Evolutionary conservation across 1,140 invertebrate species (phyloP), one percentile per base, ranked within the genome.

Genomic region (Formica selysi): DNA sequence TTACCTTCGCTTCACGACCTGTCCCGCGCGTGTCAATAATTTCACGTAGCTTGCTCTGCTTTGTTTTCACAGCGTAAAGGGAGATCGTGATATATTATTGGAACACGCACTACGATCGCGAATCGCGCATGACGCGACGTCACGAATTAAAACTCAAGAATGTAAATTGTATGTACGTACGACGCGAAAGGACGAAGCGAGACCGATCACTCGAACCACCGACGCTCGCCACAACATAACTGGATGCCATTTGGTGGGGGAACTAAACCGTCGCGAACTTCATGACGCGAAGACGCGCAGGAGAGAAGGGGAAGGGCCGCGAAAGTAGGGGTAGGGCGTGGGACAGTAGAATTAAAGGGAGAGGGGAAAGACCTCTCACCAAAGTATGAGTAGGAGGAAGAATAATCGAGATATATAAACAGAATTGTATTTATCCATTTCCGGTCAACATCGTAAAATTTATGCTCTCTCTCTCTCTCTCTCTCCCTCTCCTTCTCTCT

Each of bases 201-300:
- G 6, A 84, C 76, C 65, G 85, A 76, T 79, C 57, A 67, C 38
- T 68, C 26, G 38, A 67, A 48, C 90, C 32, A 80, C 32, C 93
- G 91, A 91, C 89, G 93, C 93, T 94, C 93, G 91, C 91, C 93
- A 92, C 92, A 94, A 95, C 94, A 94, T 95, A 95, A 95, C 94
- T 95, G 93, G 92, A 94, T 92, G 93, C 88, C 89, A 90, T 91
- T 92, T 93, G 93, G 94, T 93, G 94, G 94, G 94, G 79, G 41
- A 83, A 83, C 54, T 36, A 38, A 73, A 73, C 54, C 38, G 38
- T 92, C 91, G 70, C 80, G 85, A 92, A 91, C 32, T 32, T 32
- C 32, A 32, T 32, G 91, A 91, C 32, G 29, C 29, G 29, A 85
- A 83, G 88, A 91, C 19, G 86, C 81, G 87, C 86, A 83, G 91